A percentile compares a stretch with the other conserved stretches of the same genome.
phyloP scores from a whole-genome alignment of 1,140 invertebrate species.

The Solen grandis region DNA sequence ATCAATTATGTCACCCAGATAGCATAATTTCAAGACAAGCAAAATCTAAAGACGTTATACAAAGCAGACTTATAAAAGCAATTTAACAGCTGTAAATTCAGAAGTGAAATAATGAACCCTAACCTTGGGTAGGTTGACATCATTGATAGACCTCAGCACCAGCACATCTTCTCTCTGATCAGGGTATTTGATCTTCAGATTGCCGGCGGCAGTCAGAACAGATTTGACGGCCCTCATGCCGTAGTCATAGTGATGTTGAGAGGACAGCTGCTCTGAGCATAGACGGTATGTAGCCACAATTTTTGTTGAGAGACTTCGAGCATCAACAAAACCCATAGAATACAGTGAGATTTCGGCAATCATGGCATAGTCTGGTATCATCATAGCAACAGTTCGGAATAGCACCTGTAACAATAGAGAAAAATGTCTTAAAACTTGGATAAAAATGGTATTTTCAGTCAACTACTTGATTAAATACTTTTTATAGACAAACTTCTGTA shows the following conservation, averaged over 20 bases:
- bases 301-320: conserved; percentile 78
- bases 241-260: conserved; percentile 82
- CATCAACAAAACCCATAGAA: conserved; percentile 81
- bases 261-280: conserved; percentile 81
- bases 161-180: conserved; percentile 79
- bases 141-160: conserved; percentile 80
- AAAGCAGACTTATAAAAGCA: no score
- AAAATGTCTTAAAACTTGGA: no score
- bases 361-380: conserved; percentile 82
- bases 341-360: conserved; percentile 81
- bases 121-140: conserved; percentile 81
- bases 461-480: no score
- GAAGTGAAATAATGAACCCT: no score
- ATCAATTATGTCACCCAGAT: no score
- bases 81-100: no score
- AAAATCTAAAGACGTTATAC: no score
- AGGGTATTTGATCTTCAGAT: conserved; percentile 80
- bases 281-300: conserved; percentile 81
- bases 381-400: conserved; percentile 82
- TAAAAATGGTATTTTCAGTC: no score
- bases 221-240: conserved; percentile 82
- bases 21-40: no score
- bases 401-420: conserved; percentile 76
- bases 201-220: conserved; percentile 80
- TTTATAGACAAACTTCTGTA: no score